A percentile compares a stretch with the other conserved stretches of the same genome.
Evolutionary conservation across 2,888 invertebrate genomes (phyloP).

Genomic region (Tipula vernalis): DNA sequence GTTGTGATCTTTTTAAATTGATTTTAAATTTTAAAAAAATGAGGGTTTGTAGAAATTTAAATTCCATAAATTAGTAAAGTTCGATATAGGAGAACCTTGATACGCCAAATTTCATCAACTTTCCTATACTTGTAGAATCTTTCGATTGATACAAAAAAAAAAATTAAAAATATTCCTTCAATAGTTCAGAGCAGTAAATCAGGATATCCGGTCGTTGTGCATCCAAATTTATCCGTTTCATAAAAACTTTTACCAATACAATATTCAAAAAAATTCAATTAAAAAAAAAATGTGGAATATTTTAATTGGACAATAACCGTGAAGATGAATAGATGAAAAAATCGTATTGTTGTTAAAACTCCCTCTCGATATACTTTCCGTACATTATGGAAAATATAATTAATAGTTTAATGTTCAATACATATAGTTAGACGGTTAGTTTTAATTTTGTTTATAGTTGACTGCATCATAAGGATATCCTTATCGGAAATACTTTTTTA

Average conservation of each 20-base stretch:
- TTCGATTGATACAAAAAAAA: neutral
- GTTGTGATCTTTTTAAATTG: neutral
- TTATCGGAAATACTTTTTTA: neutral
- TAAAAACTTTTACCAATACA: neutral
- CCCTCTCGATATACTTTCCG: neutral
- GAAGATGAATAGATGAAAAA: neutral
- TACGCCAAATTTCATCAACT: neutral
- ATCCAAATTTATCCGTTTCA: neutral
- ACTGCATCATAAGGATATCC: neutral
- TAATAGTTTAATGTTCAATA: neutral
- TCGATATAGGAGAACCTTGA: neutral
- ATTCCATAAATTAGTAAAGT: neutral
- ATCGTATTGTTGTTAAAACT: neutral
- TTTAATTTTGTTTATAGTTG: neutral
- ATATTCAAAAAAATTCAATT: neutral
- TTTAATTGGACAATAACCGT: conserved; percentile 4
- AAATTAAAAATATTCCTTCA: neutral
- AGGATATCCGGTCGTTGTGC: neutral
- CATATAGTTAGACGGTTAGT: neutral
- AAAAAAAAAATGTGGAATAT: neutral
- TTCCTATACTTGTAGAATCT: neutral
- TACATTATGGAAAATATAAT: neutral
- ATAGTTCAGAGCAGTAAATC: neutral
- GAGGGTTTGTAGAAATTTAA: neutral
- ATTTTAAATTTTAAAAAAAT: neutral